Percentiles rank a stretch among this genome's conserved stretches.
These are phyloP conservation scores for Rhyacophila evoluta DNA, from an alignment of 2,888 invertebrate genomes.

Conservation along the genomic window DNA sequence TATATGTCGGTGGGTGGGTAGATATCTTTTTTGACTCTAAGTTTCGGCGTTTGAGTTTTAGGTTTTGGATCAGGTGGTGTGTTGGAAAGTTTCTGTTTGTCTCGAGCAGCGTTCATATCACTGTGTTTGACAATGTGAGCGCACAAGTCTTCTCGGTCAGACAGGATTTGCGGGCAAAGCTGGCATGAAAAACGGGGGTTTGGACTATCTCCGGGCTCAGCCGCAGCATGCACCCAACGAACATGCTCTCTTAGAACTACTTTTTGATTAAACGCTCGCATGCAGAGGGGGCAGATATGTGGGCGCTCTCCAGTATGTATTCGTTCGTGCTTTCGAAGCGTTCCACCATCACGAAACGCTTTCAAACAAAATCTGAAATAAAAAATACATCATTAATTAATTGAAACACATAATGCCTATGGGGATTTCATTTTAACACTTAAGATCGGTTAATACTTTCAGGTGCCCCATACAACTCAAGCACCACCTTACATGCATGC, in stretches of 20 bases:
- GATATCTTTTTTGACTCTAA: slow-evolving; percentile 33
- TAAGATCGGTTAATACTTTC: no score
- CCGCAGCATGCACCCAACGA: slow-evolving; percentile 67
- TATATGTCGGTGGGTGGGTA: background rate
- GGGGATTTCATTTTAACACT: no score
- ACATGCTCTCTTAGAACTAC: slow-evolving; percentile 69
- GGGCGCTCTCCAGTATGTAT: slow-evolving; percentile 70
- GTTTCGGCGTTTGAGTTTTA: background rate
- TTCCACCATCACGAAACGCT: slow-evolving; percentile 69
- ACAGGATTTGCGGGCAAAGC: slow-evolving; percentile 63
- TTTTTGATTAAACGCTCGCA: slow-evolving; percentile 70
- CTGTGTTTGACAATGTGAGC: slow-evolving; percentile 69
- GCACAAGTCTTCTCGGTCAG: slow-evolving; percentile 66
- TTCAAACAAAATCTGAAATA: slow-evolving; percentile 65
- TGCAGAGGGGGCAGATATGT: slow-evolving; percentile 68
- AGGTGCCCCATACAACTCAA: no score
- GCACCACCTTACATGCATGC: no score
- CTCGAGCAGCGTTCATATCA: slow-evolving; percentile 66
- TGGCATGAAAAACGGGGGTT: slow-evolving; percentile 62
- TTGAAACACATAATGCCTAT: no score
- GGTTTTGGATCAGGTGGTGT: background rate
- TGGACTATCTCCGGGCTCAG: slow-evolving; percentile 58
- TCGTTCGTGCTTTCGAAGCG: slow-evolving; percentile 66
- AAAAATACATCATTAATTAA: no score
- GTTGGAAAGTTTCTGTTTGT: slow-evolving; percentile 56